A percentile compares a stretch with the other conserved stretches of the same genome.
Evolutionary conservation across 1,140 invertebrate genomes (phyloP).

Genomic region (Procambarus virginalis): DNA sequence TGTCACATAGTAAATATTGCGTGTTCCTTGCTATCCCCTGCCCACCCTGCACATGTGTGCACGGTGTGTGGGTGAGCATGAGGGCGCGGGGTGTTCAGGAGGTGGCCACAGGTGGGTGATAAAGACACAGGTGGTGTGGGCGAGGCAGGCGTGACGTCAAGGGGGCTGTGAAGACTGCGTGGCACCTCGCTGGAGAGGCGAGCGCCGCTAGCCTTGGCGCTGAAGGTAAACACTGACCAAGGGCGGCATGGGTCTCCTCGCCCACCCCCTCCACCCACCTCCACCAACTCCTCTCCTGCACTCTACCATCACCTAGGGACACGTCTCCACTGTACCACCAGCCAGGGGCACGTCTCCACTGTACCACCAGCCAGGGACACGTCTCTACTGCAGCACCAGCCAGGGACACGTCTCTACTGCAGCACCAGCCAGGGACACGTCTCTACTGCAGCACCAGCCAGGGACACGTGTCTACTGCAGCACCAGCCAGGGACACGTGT

Average conservation of each 20-base stretch:
- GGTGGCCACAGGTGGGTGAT: neutral
- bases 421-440: too few relatives aligned
- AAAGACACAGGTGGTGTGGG: neutral
- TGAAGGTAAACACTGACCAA: neutral
- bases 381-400: too few relatives aligned
- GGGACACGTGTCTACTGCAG: too few relatives aligned
- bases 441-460: too few relatives aligned
- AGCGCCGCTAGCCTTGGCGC: neutral
- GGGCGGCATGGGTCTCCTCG: neutral
- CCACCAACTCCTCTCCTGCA: too few relatives aligned
- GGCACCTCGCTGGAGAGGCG: constrained; percentile 10
- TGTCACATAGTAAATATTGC: neutral
- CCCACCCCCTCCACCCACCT: neutral
- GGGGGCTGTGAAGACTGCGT: constrained; percentile 18
- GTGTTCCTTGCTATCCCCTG: neutral
- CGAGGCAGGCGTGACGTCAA: constrained; percentile 21
- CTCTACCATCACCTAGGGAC: too few relatives aligned
- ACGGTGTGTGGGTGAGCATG: neutral
- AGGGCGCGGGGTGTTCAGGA: neutral
- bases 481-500: too few relatives aligned
- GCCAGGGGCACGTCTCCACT: too few relatives aligned
- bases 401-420: too few relatives aligned
- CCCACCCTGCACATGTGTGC: neutral
- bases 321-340: too few relatives aligned
- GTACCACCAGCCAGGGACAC: too few relatives aligned